phyloP scores from a whole-genome alignment of 2,888 invertebrate genomes.

The Andrena flavipes region DNA sequence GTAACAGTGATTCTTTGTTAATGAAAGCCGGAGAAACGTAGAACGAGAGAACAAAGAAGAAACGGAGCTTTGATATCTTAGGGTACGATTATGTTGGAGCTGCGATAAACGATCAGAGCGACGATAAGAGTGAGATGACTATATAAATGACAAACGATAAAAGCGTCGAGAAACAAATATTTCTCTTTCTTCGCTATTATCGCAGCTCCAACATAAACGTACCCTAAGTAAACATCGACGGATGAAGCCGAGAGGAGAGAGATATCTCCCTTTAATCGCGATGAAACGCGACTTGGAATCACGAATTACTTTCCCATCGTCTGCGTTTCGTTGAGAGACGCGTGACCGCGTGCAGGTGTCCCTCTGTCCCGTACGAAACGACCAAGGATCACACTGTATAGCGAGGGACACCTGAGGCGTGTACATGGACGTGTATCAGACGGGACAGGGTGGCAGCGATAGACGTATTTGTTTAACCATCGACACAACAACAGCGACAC shows the following conservation, averaged over 20 bases:
- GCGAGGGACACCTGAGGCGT: constrained; percentile 20
- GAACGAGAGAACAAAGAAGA: too few species aligned
- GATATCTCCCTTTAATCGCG: neutral
- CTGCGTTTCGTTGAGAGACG: neutral
- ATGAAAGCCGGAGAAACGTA: too few species aligned
- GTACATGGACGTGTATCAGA: constrained; percentile 28
- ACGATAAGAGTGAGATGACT: too few species aligned
- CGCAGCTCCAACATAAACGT: too few species aligned
- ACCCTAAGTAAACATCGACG: too few species aligned
- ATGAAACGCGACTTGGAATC: neutral
- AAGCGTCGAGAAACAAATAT: too few species aligned
- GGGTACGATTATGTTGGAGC: too few species aligned
- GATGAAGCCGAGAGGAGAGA: too few species aligned
- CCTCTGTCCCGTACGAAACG: constrained; percentile 14
- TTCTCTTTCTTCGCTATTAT: too few species aligned
- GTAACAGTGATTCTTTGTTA: constrained; percentile 17
- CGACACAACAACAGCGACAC: constrained; percentile 71
- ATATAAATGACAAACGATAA: too few species aligned
- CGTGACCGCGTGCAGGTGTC: neutral
- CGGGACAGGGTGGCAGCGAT: constrained; percentile 39
- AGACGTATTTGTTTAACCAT: constrained; percentile 63
- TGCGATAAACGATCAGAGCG: too few species aligned
- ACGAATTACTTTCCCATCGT: constrained; percentile 30
- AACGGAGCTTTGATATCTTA: too few species aligned
- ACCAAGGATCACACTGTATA: constrained; percentile 17